Base-by-base conservation (phyloP, 2,888 invertebrate genomes). In the Trachelus stipa region DNA sequence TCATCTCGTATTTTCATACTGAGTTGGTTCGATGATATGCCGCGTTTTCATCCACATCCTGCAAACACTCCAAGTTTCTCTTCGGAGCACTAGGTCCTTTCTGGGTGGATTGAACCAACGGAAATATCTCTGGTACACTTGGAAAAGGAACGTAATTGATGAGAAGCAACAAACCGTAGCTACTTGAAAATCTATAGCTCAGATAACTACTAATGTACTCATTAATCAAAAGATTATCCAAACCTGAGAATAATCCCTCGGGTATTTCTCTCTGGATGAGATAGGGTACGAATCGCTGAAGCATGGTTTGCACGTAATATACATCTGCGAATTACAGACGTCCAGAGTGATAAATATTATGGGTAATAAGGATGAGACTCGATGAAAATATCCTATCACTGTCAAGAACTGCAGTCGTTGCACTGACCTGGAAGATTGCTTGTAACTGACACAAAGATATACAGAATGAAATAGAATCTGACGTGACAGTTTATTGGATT, bases 191-290 rank as follows among this genome's bases (percentile, higher is more conserved):
- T 73, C 37, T 71, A 74, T 74, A n/a, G 74, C 75, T 69, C 30
- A 73, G 76, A 76, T 75, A 78, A 76, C 73, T 35, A 77, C 77
- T 80, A 80, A 78, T 79, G 79, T 77, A 76, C 71, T 76, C 79
- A 81, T 82, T 81, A 81, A 82, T 83, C 82, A 82, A 78, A 80
- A 76, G 80, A 75, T 81, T 81, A 81, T 79, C 78, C 79, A 69
- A 35, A 56, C 56, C 68, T 31, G 31, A 76, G 56, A 75, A 77
- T 81, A 80, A 79, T 80, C 74, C 74, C 71, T 73, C 37, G 56
- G 71, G 75, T 56, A 79, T 76, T 79, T 34, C 31, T 23, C 34
- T 3, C 11, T 23, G 23, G 56, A 56, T 23, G 56, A 56, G 56
- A 56, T 56, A 23, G 23, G 56, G 23, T 56, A 56, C 56, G 56